phyloP scores from a whole-genome alignment of 2,113 vertebrate genomes.

The Sapayoa aenigma region DNA sequence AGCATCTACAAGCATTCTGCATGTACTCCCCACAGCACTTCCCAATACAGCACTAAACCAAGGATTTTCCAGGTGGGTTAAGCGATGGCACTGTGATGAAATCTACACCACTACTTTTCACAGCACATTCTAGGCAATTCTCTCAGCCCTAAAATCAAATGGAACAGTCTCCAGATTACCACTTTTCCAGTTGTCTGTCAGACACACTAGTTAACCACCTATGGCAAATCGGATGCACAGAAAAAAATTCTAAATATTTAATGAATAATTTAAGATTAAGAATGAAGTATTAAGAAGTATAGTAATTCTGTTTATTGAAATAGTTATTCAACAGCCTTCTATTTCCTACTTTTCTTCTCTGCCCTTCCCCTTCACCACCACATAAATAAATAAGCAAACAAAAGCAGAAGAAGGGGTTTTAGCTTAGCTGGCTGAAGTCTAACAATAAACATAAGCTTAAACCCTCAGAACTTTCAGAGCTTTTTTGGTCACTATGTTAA shows the following conservation, averaged over 20 bases:
- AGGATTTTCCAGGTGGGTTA: not conserved
- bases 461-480: not conserved
- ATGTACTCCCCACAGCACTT: not conserved
- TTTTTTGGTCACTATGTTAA: constrained; percentile 1
- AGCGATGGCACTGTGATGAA: not conserved
- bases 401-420: not conserved
- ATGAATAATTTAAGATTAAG: not conserved
- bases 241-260: not conserved
- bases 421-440: not conserved
- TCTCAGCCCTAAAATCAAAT: constrained; percentile 50
- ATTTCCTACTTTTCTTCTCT: not conserved
- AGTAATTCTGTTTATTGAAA: not conserved
- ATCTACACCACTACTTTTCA: not conserved
- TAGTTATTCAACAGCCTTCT: not conserved
- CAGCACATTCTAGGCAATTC: constrained; percentile 34
- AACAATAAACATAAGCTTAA: not conserved
- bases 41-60: not conserved
- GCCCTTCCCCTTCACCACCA: not conserved
- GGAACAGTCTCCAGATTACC: constrained; percentile 4
- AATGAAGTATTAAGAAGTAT: not conserved
- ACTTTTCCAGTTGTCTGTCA: constrained; percentile 1
- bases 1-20: not conserved
- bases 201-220: not conserved
- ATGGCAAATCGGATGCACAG: not conserved
- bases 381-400: not conserved